Percentiles rank a stretch among this genome's conserved stretches.
phyloP scores from a whole-genome alignment of 2,797 vertebrate genomes.

The Alcedo atthis region DNA sequence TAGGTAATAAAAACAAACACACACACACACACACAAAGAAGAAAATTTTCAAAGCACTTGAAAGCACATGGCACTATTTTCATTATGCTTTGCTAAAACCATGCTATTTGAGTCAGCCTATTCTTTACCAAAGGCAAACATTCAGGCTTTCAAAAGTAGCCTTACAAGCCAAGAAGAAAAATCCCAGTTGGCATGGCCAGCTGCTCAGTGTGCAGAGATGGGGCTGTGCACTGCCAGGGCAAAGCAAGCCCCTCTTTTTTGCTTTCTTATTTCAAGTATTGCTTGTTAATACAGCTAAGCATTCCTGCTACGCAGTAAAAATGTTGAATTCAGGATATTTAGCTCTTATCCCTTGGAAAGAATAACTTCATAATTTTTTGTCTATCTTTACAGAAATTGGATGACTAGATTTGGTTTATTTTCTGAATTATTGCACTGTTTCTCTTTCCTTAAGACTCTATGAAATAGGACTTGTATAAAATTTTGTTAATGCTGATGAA shows the following conservation, averaged over 20 bases:
- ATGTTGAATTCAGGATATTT: background rate
- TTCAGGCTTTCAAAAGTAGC: background rate
- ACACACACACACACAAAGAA: too few species aligned
- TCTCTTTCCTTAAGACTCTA: background rate
- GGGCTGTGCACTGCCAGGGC: background rate
- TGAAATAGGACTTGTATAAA: background rate
- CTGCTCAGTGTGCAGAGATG: background rate
- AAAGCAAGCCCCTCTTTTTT: background rate
- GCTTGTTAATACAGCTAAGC: background rate
- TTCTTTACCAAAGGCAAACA: constrained; percentile 3
- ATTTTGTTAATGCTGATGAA: background rate
- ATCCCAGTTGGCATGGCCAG: background rate
- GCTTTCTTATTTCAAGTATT: background rate
- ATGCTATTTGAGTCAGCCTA: background rate
- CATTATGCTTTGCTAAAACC: background rate
- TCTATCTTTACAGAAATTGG: background rate
- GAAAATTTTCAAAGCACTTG: background rate
- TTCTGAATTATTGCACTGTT: background rate
- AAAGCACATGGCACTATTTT: background rate
- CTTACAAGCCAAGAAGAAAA: background rate
- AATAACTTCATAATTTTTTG: background rate
- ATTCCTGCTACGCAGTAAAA: background rate
- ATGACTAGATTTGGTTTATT: background rate
- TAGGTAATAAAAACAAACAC: background rate
- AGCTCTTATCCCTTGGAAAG: background rate